Conservation (phyloP, 1,140 invertebrate genomes). For the Ips typographus region DNA sequence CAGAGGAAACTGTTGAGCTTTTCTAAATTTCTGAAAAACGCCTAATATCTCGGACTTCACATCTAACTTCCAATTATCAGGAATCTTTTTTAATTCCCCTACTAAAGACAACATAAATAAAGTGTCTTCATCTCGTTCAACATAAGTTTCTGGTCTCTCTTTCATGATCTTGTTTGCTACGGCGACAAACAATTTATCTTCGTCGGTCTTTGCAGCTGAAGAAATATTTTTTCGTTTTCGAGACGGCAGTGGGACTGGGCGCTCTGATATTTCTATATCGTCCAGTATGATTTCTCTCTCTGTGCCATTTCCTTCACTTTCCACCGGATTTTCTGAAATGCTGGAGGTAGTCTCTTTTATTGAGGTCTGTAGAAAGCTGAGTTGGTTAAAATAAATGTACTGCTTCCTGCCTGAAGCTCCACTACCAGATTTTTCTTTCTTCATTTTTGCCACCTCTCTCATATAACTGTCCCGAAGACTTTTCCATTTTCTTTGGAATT, state of each 20-base stretch:
- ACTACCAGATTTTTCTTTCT: conserved; percentile 4
- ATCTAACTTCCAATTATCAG: conserved; percentile 1
- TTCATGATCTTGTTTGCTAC: conserved; percentile 1
- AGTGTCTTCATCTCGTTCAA: conserved; percentile 1
- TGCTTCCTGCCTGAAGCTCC: neutral
- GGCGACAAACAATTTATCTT: neutral
- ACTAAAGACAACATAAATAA: conserved; percentile 5
- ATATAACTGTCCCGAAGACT: conserved; percentile 1
- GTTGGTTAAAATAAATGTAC: conserved; percentile 16
- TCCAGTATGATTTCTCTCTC: neutral
- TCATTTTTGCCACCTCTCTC: conserved; percentile 6
- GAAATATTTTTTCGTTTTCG: neutral
- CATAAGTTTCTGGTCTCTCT: neutral
- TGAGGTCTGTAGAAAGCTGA: conserved; percentile 1
- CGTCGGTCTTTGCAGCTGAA: neutral
- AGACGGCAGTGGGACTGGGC: neutral
- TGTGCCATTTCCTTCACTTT: neutral
- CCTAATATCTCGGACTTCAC: neutral
- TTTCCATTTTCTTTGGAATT: conserved; percentile 18
- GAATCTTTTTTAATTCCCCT: neutral
- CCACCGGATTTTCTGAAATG: neutral
- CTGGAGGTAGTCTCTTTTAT: neutral
- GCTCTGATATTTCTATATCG: neutral
- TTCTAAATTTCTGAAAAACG: neutral
- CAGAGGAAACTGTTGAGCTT: neutral